phyloP scores from a whole-genome alignment of 1,140 invertebrate genomes.

The Brachionus sp. region DNA sequence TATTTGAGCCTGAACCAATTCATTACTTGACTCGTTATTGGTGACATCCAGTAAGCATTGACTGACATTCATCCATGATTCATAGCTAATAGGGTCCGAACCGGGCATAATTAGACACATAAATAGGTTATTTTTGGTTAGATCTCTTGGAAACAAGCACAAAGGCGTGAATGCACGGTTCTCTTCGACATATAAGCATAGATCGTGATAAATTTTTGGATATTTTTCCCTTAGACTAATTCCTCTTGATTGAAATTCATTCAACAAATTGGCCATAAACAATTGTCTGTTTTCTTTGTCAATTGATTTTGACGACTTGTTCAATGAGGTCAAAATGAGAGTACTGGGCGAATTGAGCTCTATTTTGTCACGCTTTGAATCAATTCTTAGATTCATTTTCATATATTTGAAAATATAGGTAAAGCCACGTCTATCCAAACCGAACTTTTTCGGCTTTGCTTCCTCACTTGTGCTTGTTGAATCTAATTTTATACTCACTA shows the following conservation, averaged over 20 bases:
- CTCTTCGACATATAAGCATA: constrained; percentile 37
- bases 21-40: neutral
- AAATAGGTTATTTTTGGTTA: constrained; percentile 28
- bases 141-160: constrained; percentile 34
- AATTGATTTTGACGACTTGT: neutral
- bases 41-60: neutral
- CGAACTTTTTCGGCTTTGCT: neutral
- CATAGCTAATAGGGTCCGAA: constrained; percentile 28
- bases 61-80: constrained; percentile 10
- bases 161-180: constrained; percentile 12
- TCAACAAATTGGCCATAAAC: constrained; percentile 29
- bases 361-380: neutral
- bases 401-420: constrained; percentile 30
- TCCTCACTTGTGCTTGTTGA: neutral
- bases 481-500: neutral
- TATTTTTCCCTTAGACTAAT: constrained; percentile 31
- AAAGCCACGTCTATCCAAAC: neutral
- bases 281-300: neutral
- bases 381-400: neutral
- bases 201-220: constrained; percentile 36
- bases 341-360: neutral
- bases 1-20: neutral
- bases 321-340: constrained; percentile 9
- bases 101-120: constrained; percentile 41
- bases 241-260: constrained; percentile 24